These are phyloP conservation scores for Muschampia plurimacula DNA, from an alignment of 2,888 invertebrate species.

Conservation along the genomic window DNA sequence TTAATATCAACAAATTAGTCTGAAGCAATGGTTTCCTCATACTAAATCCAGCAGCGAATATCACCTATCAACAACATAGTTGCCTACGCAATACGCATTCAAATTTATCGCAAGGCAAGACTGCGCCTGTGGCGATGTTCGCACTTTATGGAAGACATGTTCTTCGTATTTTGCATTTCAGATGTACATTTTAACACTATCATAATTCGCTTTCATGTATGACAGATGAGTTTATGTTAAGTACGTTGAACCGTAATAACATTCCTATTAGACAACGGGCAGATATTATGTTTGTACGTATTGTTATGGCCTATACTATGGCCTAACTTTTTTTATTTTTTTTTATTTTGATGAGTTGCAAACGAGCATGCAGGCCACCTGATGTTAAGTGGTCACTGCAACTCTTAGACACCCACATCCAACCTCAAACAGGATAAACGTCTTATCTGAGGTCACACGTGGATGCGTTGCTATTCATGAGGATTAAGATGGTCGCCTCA, in stretches of 20 bases:
- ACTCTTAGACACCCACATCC: no score
- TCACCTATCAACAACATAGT: conserved; percentile 25
- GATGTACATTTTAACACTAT: conserved; percentile 27
- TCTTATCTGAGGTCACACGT: no score
- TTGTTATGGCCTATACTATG: no score
- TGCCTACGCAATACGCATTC: conserved; percentile 41
- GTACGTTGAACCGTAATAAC: neutral
- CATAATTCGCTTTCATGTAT: conserved; percentile 22
- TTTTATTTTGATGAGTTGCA: no score
- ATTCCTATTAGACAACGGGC: no score
- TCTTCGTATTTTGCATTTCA: conserved; percentile 32
- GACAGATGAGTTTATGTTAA: conserved; percentile 10
- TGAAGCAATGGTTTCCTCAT: neutral
- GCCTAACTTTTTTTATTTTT: no score
- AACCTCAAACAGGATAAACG: no score
- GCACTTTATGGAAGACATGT: conserved; percentile 42
- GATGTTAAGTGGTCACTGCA: no score
- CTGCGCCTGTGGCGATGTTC: conserved; percentile 42
- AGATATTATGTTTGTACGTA: no score
- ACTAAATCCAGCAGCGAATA: neutral
- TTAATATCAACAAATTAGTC: neutral
- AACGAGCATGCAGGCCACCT: no score
- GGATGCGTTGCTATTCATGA: no score
- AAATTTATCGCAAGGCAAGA: conserved; percentile 43
- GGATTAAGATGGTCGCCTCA: no score